Evolutionary conservation across 2,113 vertebrate species (phyloP).

Genomic region (Sinocyclocheilus maitianheensis): DNA sequence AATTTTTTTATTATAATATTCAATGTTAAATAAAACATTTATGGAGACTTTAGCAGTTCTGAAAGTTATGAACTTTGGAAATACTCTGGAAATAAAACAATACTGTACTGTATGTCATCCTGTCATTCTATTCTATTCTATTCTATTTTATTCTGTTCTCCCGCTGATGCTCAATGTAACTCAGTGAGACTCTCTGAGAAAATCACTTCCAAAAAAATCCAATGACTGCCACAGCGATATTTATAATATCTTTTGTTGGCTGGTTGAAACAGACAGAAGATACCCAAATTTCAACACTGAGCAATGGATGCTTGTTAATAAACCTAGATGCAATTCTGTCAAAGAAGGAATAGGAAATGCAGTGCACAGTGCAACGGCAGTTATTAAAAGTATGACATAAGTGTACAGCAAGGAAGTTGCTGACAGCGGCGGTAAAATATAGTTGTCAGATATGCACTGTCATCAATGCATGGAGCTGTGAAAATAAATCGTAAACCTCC

Average conservation of each 20-base stretch:
- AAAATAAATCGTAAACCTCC: constrained; percentile 39
- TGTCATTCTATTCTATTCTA: constrained; percentile 5
- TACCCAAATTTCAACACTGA: constrained; percentile 16
- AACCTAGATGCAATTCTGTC: constrained; percentile 40
- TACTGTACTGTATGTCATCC: not conserved
- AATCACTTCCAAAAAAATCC: not conserved
- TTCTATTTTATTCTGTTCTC: not conserved
- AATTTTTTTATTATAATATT: not conserved
- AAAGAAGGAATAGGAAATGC: constrained; percentile 44
- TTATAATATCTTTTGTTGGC: constrained; percentile 30
- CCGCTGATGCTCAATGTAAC: not conserved
- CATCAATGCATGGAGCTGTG: constrained; percentile 33
- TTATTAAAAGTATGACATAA: constrained; percentile 49
- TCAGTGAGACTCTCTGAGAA: not conserved
- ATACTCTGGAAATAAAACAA: not conserved
- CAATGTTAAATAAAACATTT: not conserved
- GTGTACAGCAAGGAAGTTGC: constrained; percentile 34
- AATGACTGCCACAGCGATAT: constrained; percentile 18
- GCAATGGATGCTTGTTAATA: constrained; percentile 47
- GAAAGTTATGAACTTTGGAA: not conserved
- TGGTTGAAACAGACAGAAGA: constrained; percentile 39
- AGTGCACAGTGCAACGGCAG: constrained; percentile 19
- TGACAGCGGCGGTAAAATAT: constrained; percentile 49
- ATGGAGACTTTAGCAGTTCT: not conserved
- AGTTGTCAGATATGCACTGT: constrained; percentile 39